phyloP scores from a whole-genome alignment of 2,797 vertebrate species.

The Knipowitschia caucasica region DNA sequence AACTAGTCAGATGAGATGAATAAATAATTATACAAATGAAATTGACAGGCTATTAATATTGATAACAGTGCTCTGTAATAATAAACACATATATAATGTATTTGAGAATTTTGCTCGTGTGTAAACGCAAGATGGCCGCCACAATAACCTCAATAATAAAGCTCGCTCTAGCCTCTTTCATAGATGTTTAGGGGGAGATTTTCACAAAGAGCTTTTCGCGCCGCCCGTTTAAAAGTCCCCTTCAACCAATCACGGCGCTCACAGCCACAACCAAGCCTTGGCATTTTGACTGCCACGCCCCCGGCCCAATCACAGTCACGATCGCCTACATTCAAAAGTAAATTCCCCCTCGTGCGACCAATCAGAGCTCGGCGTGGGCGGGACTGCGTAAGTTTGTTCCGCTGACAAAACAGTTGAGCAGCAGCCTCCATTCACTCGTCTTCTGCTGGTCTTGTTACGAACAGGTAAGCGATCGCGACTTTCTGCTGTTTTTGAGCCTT shows the following conservation, averaged over 20 bases:
- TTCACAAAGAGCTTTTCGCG: conserved; percentile 67
- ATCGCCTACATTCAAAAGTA: conserved; percentile 33
- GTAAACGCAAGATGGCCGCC: too few relatives aligned
- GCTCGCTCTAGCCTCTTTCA: too few relatives aligned
- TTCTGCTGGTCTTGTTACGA: conserved; percentile 18
- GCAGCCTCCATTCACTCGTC: conserved; percentile 38
- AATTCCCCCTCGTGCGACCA: conserved; percentile 25
- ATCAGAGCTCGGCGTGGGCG: conserved; percentile 34
- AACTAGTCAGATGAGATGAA: too few relatives aligned
- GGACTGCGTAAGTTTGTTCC: conserved; percentile 41
- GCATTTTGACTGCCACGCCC: neutral
- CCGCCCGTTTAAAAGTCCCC: conserved; percentile 62
- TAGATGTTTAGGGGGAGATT: too few relatives aligned
- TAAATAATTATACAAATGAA: too few relatives aligned
- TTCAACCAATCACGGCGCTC: conserved; percentile 43
- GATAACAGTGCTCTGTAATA: too few relatives aligned
- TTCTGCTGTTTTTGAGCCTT: fast-evolving
- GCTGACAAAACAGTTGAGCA: conserved; percentile 58
- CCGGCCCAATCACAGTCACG: conserved; percentile 22
- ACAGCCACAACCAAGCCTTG: neutral
- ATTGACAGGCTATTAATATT: too few relatives aligned
- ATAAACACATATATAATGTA: too few relatives aligned
- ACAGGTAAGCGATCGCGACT: conserved; percentile 17
- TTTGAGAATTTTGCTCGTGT: too few relatives aligned
- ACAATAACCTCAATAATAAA: too few relatives aligned